Conservation (phyloP, 2,113 vertebrate species). For the Cololabis saira region DNA sequence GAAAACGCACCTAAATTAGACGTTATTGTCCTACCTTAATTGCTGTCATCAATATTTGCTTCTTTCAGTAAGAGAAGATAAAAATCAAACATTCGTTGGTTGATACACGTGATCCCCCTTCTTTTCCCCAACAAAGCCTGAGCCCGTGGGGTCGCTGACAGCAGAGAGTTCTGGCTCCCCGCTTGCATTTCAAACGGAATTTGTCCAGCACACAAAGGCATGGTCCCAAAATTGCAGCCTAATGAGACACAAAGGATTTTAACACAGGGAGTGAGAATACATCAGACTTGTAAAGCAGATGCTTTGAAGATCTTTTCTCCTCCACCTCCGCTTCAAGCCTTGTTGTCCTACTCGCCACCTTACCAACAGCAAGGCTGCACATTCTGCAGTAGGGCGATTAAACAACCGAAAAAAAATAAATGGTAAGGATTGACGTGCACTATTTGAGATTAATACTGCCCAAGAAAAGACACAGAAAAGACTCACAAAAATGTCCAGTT, state of each 20-base stretch:
- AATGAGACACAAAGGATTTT: slow-evolving; percentile 78
- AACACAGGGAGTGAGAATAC: slow-evolving; percentile 61
- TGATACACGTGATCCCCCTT: slow-evolving; percentile 38
- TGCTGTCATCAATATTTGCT: slow-evolving; percentile 6
- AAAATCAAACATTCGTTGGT: slow-evolving; percentile 15
- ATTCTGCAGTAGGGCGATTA: slow-evolving; percentile 50
- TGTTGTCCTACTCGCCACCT: slow-evolving; percentile 50
- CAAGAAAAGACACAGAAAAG: too few species aligned
- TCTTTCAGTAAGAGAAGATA: neutral
- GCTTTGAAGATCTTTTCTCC: slow-evolving; percentile 75
- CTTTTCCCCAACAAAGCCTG: slow-evolving; percentile 37
- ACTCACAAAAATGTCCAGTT: too few species aligned
- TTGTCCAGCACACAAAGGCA: slow-evolving; percentile 65
- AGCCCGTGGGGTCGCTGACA: slow-evolving; percentile 39
- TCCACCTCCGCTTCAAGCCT: slow-evolving; percentile 47
- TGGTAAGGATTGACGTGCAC: slow-evolving; percentile 9
- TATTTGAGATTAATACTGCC: too few species aligned
- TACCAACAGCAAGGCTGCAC: slow-evolving; percentile 60
- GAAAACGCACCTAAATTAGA: neutral
- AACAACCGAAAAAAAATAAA: slow-evolving; percentile 6
- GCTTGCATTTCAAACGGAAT: slow-evolving; percentile 74
- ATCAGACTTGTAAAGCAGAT: slow-evolving; percentile 74
- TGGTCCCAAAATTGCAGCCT: slow-evolving; percentile 61
- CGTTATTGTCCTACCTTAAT: neutral
- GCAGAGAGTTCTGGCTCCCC: slow-evolving; percentile 18